phyloP scores from a whole-genome alignment of 2,888 invertebrate species.

The Charanyca ferruginea region DNA sequence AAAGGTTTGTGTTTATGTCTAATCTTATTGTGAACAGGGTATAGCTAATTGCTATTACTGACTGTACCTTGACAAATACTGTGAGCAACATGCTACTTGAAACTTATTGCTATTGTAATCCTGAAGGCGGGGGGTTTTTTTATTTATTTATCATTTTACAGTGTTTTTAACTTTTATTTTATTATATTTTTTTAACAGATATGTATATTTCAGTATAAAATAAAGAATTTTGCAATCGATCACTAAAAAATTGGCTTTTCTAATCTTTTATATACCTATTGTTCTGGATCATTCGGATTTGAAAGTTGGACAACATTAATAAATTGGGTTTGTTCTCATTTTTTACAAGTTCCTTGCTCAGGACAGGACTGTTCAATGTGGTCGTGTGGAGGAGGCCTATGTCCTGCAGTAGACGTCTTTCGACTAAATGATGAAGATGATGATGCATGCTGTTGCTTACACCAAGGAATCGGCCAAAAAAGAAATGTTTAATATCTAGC shows the following conservation, averaged over 20 bases:
- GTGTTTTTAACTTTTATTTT: slow-evolving; percentile 14
- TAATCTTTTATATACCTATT: neutral
- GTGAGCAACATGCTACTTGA: slow-evolving; percentile 23
- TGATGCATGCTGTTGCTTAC: too few species aligned
- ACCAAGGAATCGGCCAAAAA: neutral
- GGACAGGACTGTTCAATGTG: too few species aligned
- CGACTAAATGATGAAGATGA: neutral
- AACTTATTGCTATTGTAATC: slow-evolving; percentile 40
- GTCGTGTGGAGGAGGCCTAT: too few species aligned
- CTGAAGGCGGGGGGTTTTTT: slow-evolving; percentile 35
- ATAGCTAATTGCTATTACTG: too few species aligned
- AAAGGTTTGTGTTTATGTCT: too few species aligned
- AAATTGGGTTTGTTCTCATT: neutral
- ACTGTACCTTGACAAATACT: slow-evolving; percentile 29
- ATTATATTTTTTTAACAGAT: slow-evolving; percentile 16
- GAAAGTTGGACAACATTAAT: neutral
- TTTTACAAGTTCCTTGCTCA: too few species aligned
- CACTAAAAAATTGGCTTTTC: neutral
- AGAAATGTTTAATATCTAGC: neutral
- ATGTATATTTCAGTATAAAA: slow-evolving; percentile 15
- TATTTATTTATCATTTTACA: neutral
- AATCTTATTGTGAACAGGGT: too few species aligned
- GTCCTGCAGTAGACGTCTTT: neutral
- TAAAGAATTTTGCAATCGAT: slow-evolving; percentile 10
- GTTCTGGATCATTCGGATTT: neutral